Evolutionary conservation across 2,797 vertebrate genomes (phyloP), one percentile per base, ranked within the genome.

Genomic region (Cirrhinus molitorella): DNA sequence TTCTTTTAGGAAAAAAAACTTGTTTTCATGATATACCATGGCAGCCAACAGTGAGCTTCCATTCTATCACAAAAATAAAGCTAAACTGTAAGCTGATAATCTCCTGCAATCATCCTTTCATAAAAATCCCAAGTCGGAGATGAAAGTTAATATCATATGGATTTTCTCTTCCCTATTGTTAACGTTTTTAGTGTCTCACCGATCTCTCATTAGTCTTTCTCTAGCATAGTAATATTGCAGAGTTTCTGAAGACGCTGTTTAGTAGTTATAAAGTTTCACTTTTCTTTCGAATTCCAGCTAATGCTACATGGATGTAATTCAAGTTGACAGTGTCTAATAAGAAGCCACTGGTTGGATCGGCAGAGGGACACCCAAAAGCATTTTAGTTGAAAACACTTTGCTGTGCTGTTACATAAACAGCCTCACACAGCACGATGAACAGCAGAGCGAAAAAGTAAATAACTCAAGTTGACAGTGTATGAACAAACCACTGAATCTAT

Each of bases 301-400:
- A 25, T 82, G 85, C 85, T 73, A 61, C 73, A 85, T 85, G 85
- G 84, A 87, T 19, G 51, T 85, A 85, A 91, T 88, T 84, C 63
- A 86, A 89, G 87, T 79, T 85, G 89, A 86, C 88, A 88, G 70
- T 76, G 79, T 85, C 59, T 53, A 80, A 88, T 80, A 79, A 81
- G 34, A 76, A 81, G 83, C 47, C 68, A 49, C 72, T 71, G 78
- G 70, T 70, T 85, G 68, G 79, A 76, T 88, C 75, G 86, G 81
- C 86, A 88, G 82, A 87, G 86, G 59, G 43, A 78, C 76, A 77
- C 73, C 77, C 85, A 80, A 51, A 73, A 78, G 70, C 75, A 72
- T 55, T 83, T 45, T 53, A 37, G 28, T 8, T 53, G 37, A 37
- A 47, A 28, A 71, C 10, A 71, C 47, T 78, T 68, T 71, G 75